Percentiles rank a stretch among this genome's conserved stretches.
These are phyloP conservation scores for Yponomeuta evonymella DNA, from an alignment of 2,888 invertebrate species.

Conservation along the genomic window DNA sequence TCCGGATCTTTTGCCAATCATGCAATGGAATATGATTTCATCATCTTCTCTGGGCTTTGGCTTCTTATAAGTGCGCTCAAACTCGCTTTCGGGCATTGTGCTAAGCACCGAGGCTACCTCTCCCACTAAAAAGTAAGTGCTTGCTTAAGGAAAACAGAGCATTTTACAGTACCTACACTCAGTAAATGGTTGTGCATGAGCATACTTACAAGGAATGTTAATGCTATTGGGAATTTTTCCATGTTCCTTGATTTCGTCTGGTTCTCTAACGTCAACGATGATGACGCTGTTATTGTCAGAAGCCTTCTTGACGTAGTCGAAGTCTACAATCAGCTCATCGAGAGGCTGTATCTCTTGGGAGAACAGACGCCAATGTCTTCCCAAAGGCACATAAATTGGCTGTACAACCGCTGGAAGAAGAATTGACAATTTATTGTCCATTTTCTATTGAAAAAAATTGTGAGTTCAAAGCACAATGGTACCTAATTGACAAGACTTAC, in stretches of 20 bases:
- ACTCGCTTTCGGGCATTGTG: constrained; percentile 65
- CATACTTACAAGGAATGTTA: constrained; percentile 82
- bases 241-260: constrained; percentile 80
- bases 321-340: constrained; percentile 50
- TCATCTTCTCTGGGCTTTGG: constrained; percentile 75
- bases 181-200: not conserved
- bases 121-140: constrained; percentile 61
- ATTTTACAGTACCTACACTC: too few relatives aligned
- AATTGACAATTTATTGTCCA: not conserved
- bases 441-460: not conserved
- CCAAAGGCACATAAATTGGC: not conserved
- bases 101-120: constrained; percentile 60
- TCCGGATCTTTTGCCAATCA: constrained; percentile 79
- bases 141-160: not conserved
- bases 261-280: constrained; percentile 87
- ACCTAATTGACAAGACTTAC: not conserved
- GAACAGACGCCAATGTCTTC: constrained; percentile 29
- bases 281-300: constrained; percentile 38
- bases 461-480: too few relatives aligned
- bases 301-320: constrained; percentile 60
- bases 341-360: constrained; percentile 33
- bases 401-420: not conserved
- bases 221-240: constrained; percentile 84
- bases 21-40: constrained; percentile 82
- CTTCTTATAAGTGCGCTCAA: constrained; percentile 72